Evolutionary conservation across 2,797 vertebrate genomes (phyloP), one percentile per base, ranked within the genome.

Genomic region (Dendrocincla fuliginosa): DNA sequence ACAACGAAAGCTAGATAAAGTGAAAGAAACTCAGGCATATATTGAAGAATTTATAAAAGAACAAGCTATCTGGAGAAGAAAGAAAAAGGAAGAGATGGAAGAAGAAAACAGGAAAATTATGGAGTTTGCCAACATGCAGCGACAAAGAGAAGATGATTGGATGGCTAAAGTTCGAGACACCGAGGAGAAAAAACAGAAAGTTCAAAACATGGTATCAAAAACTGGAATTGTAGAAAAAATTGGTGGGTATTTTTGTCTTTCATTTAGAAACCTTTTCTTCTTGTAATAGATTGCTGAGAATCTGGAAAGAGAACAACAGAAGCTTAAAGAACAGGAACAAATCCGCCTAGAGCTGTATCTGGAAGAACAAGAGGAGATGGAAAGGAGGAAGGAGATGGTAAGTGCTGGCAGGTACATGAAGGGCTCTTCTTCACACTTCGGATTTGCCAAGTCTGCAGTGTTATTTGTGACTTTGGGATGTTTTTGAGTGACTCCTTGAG

Each of bases 41-140:
- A 98, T 99, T 59, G 98, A 99, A 65, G 99, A 99, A 87, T 99
- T 99, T 95, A 98, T 98, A 97, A 98, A 95, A 87, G 98, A 99
- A 87, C 99, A 98, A 95, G 98, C 97, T 4, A 88, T 98, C 44
- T 99, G 99, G 99, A 98, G 97, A 85, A 97, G 88, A 87, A 98
- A 98, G 98, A 99, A 99, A 96, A 97, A 77, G 37, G 98, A 99
- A 77, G 98, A 98, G 97, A 98, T 98, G 97, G 99, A 99, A 91
- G 98, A 98, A 13, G 99, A 99, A 97, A 99, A 99, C 87, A 97
- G 94, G 79, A 98, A 98, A 96, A 99, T 99, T 93, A 50, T 96
- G 97, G 98, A 98, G 89, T 99, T 99, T 96, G 97, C 97, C 10
- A 98, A 77, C 49, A 93, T 98, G 65, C 98, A 98, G 92, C 97